Percentiles rank a stretch among this genome's conserved stretches.
These are phyloP conservation scores for Microctonus brassicae DNA, from an alignment of 2,888 invertebrate species.

Conservation along the genomic window DNA sequence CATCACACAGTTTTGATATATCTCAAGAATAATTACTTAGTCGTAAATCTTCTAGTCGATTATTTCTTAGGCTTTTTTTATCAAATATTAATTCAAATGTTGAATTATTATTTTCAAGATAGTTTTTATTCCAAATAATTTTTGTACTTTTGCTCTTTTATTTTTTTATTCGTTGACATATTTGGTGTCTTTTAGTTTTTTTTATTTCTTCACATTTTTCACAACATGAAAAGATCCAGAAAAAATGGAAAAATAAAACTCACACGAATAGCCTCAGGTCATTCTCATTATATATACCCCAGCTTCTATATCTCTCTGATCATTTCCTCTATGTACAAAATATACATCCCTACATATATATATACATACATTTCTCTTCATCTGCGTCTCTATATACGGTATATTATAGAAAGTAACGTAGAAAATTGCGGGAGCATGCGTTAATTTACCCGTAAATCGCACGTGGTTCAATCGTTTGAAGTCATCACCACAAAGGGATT, in stretches of 20 bases:
- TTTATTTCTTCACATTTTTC: background rate
- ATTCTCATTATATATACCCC: background rate
- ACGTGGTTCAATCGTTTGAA: slow-evolving; percentile 14
- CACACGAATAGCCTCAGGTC: background rate
- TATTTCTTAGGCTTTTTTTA: no score
- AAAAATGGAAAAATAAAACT: background rate
- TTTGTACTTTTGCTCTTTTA: background rate
- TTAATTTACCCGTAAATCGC: slow-evolving; percentile 31
- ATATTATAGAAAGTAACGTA: slow-evolving; percentile 2
- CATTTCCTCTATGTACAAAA: background rate
- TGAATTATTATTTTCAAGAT: no score
- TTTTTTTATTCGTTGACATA: background rate
- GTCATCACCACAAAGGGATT: background rate
- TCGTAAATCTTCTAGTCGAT: no score
- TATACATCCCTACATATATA: background rate
- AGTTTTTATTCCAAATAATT: background rate
- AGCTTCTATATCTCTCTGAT: background rate
- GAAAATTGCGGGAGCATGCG: slow-evolving; percentile 31
- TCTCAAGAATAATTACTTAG: no score
- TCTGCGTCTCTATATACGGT: background rate
- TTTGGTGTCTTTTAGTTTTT: background rate
- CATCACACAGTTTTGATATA: no score
- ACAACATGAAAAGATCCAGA: background rate
- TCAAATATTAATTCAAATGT: no score
- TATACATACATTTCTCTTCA: background rate